These are phyloP conservation scores for Petrosia ficiformis DNA, from an alignment of 37 sponge, comb jelly and placozoan genomes.

Conservation along the genomic window DNA sequence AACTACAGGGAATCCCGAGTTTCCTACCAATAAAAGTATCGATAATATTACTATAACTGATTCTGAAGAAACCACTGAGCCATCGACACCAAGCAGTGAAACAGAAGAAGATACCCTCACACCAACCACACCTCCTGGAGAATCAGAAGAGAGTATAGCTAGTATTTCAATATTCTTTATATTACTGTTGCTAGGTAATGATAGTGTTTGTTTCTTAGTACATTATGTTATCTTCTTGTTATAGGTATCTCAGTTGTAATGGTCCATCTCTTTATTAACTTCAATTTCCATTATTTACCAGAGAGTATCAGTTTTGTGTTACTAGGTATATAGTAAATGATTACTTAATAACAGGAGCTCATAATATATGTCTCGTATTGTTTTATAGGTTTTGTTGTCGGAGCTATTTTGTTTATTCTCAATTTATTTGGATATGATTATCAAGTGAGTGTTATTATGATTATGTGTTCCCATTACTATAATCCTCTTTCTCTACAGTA, in stretches of 20 bases:
- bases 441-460: too few species aligned
- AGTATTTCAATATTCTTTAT: conserved; percentile 55
- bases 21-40: too few species aligned
- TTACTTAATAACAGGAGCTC: background rate
- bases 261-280: conserved; percentile 80
- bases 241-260: conserved; percentile 71
- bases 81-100: too few species aligned
- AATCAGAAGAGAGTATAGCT: conserved; percentile 27
- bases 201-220: background rate
- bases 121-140: conserved; percentile 39
- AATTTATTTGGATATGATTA: background rate
- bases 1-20: too few species aligned
- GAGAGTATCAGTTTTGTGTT: conserved; percentile 93
- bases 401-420: background rate
- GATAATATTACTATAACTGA: too few species aligned
- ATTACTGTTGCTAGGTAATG: conserved; percentile 37
- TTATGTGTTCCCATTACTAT: background rate
- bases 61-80: too few species aligned
- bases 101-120: too few species aligned
- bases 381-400: conserved; percentile 10
- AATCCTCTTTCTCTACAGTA: background rate
- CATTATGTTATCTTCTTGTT: background rate
- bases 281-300: conserved; percentile 84
- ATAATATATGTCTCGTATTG: conserved; percentile 7
- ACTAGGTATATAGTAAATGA: conserved; percentile 59